Percentiles rank a stretch among this genome's conserved stretches.
phyloP scores from a whole-genome alignment of 2,797 vertebrate genomes.

The Micromesistius poutassou region DNA sequence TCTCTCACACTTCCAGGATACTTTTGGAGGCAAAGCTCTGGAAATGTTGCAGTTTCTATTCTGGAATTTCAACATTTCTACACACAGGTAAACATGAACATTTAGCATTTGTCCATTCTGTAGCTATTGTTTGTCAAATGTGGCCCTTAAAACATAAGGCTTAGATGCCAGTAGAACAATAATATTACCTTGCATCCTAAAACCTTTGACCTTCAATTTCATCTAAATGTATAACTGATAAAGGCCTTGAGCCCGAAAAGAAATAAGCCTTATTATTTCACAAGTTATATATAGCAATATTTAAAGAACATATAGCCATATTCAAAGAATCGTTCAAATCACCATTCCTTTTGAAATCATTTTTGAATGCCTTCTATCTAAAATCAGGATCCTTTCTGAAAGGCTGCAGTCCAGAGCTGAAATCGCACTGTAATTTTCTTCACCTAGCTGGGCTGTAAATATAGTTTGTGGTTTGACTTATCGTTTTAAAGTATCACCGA shows the following conservation, averaged over 20 bases:
- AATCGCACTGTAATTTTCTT: conserved; percentile 23
- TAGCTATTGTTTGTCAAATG: neutral
- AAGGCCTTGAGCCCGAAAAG: neutral
- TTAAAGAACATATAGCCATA: neutral
- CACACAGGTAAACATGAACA: neutral
- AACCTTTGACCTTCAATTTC: neutral
- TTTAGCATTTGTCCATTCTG: neutral
- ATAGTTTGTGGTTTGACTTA: conserved; percentile 29
- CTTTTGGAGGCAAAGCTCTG: conserved; percentile 22
- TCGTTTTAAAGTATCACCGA: conserved; percentile 37
- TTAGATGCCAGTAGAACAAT: neutral
- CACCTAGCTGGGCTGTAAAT: conserved; percentile 28
- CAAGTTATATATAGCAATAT: no score
- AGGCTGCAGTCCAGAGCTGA: neutral
- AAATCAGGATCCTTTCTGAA: neutral
- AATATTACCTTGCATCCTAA: neutral
- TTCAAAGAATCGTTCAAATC: neutral
- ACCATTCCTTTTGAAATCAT: neutral
- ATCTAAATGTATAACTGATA: neutral
- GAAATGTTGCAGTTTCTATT: neutral
- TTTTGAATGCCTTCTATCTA: neutral
- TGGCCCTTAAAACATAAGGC: neutral
- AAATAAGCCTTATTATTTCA: no score
- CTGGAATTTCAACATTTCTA: neutral
- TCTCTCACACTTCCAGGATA: conserved; percentile 34